Conservation (phyloP, 2,113 vertebrate species). For the Glareola pratincola region DNA sequence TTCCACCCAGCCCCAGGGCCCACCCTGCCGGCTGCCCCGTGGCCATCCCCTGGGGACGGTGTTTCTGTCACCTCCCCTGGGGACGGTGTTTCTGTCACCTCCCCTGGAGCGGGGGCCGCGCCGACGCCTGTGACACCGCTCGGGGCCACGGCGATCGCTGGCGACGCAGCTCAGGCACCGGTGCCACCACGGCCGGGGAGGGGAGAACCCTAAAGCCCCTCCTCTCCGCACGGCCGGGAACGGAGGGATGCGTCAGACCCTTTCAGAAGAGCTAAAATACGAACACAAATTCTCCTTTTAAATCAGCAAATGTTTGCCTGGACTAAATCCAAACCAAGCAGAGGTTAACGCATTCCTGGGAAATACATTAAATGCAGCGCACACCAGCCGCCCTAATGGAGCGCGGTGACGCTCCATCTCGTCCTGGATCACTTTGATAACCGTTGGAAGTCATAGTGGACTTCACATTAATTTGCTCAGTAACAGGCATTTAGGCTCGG, state of each 20-base stretch:
- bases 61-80: fast-evolving
- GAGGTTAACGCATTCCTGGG: slow-evolving; percentile 44
- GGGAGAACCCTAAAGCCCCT: neutral
- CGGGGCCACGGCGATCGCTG: neutral
- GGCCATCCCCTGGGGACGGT: fast-evolving
- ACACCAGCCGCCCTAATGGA: neutral
- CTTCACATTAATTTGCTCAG: neutral
- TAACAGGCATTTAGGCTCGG: slow-evolving; percentile 21
- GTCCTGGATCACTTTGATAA: neutral
- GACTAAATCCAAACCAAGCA: slow-evolving; percentile 49
- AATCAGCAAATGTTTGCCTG: slow-evolving; percentile 51
- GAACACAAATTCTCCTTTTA: slow-evolving; percentile 44
- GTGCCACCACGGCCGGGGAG: fast-evolving
- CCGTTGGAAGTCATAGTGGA: neutral
- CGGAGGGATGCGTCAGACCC: neutral
- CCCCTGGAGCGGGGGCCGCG: fast-evolving
- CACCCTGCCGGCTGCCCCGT: fast-evolving
- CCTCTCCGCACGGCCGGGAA: fast-evolving
- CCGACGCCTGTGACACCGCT: neutral
- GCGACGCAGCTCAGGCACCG: fast-evolving
- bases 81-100: neutral
- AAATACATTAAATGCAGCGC: neutral
- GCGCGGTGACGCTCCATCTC: neutral
- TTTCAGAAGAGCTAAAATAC: neutral
- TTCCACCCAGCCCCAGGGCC: neutral